A percentile compares a stretch with the other conserved stretches of the same genome.
phyloP scores from a whole-genome alignment of 2,113 vertebrate species.

The Acrocephalus kingi region DNA sequence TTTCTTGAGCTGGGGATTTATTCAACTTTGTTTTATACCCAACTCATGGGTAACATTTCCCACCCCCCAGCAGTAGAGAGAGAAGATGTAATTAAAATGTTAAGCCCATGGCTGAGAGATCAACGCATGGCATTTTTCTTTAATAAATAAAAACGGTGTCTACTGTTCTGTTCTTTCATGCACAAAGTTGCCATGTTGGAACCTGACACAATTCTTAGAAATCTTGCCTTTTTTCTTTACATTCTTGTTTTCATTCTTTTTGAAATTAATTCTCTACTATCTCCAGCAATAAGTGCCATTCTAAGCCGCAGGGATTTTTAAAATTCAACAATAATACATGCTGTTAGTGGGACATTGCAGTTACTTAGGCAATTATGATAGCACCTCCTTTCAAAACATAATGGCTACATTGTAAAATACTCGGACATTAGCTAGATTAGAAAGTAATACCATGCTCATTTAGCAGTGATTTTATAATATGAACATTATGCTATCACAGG shows the following conservation, averaged over 20 bases:
- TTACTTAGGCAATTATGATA: not conserved
- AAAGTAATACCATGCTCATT: not conserved
- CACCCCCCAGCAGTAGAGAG: not conserved
- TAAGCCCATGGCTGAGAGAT: not conserved
- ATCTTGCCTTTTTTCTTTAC: not conserved
- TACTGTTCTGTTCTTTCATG: not conserved
- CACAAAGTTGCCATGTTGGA: not conserved
- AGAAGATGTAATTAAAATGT: not conserved
- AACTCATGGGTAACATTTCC: not conserved
- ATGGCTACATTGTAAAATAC: not conserved
- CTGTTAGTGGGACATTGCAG: not conserved
- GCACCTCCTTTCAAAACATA: conserved; percentile 4
- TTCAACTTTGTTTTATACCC: not conserved
- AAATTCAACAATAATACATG: not conserved
- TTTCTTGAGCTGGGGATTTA: not conserved
- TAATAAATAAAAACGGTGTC: not conserved
- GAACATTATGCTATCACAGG: not conserved
- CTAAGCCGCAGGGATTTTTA: not conserved
- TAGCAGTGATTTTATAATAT: not conserved
- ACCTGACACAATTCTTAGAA: not conserved
- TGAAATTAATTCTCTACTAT: not conserved
- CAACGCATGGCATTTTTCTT: not conserved
- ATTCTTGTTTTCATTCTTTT: not conserved
- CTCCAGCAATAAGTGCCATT: not conserved
- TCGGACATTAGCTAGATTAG: not conserved